Evolutionary conservation across 2,797 vertebrate genomes (phyloP), one percentile per base, ranked within the genome.

Genomic region (Falco concolor): DNA sequence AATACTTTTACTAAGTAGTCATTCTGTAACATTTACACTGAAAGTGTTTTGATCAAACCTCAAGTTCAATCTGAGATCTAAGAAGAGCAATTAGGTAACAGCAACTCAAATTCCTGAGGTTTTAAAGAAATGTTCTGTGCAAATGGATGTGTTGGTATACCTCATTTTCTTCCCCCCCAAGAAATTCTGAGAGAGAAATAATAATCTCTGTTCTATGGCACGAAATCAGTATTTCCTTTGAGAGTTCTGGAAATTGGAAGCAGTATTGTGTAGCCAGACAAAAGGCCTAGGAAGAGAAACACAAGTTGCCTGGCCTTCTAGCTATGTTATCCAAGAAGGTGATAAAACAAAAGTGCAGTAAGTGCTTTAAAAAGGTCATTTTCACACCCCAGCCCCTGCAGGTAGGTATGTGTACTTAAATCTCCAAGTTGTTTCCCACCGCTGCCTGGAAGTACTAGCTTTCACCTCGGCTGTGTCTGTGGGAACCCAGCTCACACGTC

Each of bases 61-160:
- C 6, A 3, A 30, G 18, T 30, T 54, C 52, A 7, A 0, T 14
- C 3, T 14, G 32, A 1, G n/a, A 3, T 38, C 3, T 20, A 21
- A 16, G 54, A 60, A 53, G 28, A 44, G 12, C 16, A 20, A 3
- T 34, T 0, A 0, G 5, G 16, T 54, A 14, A 20, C 18, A n/a
- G n/a, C n/a, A 42, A 7, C 14, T 60, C 22, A 6, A 6, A 5
- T 57, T 30, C 36, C 30, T 49, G 16, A 2, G 32, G 6, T 27
- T 72, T 75, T 81, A 52, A 59, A 60, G 36, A 25, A 42, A 12
- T 25, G 5, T 5, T 57, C 28, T 40, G 12, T 75, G 40, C 28
- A 52, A 63, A 34, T 38, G 54, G 19, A 61, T 85, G 21, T 77
- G 18, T 44, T 72, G 1, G 1, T 38, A 21, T 24, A 11, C 1